A percentile compares a stretch with the other conserved stretches of the same genome.
phyloP scores from a whole-genome alignment of 1,140 invertebrate species.

The Pomacea maculata region DNA sequence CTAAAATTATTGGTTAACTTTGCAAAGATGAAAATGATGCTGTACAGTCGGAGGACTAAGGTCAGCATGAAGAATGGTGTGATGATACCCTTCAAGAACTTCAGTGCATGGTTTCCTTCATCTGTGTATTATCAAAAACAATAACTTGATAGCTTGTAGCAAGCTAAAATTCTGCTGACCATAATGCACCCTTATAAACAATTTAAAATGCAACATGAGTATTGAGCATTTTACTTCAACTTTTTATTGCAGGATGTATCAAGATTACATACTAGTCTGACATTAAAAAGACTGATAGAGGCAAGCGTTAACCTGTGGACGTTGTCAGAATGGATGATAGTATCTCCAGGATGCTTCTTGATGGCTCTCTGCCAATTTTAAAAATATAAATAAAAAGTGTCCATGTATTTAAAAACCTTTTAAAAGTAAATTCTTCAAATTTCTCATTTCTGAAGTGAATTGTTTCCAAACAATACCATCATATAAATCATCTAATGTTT shows the following conservation, averaged over 20 bases:
- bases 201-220: no score
- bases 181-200: no score
- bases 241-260: no score
- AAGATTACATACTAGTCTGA: no score
- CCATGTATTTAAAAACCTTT: no score
- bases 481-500: no score
- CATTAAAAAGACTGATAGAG: no score
- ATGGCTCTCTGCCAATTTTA: not conserved
- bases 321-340: not conserved
- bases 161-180: no score
- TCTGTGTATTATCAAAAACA: conserved; percentile 24
- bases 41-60: conserved; percentile 38
- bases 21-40: conserved; percentile 48
- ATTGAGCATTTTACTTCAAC: no score
- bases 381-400: not conserved
- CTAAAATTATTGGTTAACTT: conserved; percentile 38
- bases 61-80: conserved; percentile 46
- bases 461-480: no score
- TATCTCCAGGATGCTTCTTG: not conserved
- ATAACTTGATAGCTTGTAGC: not conserved
- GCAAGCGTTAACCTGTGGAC: not conserved
- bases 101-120: conserved; percentile 26
- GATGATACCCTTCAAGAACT: conserved; percentile 41
- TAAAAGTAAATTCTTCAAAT: no score
- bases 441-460: no score